These are phyloP conservation scores for Apogon talboti DNA, from an alignment of 2,797 vertebrate genomes.

Conservation along the genomic window DNA sequence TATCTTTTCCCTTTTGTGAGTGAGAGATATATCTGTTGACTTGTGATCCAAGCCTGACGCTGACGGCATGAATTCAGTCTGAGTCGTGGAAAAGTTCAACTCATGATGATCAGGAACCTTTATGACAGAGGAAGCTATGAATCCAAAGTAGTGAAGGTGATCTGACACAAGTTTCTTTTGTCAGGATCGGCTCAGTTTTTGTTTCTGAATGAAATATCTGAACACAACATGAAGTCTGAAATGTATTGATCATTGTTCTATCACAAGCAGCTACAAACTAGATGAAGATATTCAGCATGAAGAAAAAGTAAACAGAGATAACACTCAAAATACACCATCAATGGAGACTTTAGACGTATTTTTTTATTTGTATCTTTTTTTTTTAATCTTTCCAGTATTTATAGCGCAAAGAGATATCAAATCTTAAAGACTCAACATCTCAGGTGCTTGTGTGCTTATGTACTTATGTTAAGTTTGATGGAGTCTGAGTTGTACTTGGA, in stretches of 20 bases:
- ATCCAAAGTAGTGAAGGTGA: constrained; percentile 42
- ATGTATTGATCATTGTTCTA: constrained; percentile 51
- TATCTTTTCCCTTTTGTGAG: constrained; percentile 23
- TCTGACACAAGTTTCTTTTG: constrained; percentile 22
- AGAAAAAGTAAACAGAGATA: background rate
- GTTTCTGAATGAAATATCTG: constrained; percentile 44
- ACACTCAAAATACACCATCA: background rate
- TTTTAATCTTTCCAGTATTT: no score
- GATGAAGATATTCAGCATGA: constrained; percentile 29
- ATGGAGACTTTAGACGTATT: background rate
- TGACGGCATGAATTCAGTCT: constrained; percentile 43
- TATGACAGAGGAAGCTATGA: constrained; percentile 45
- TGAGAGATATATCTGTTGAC: constrained; percentile 48
- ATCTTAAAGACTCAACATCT: no score
- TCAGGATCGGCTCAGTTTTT: constrained; percentile 43
- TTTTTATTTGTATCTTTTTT: no score
- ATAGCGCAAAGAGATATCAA: no score
- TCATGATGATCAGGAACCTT: constrained; percentile 56
- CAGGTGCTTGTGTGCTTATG: no score
- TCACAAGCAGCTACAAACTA: constrained; percentile 18
- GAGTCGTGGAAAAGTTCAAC: constrained; percentile 39
- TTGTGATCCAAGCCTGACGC: constrained; percentile 61
- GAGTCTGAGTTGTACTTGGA: no score
- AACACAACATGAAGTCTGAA: constrained; percentile 63
- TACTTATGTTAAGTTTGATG: no score